A percentile compares a stretch with the other conserved stretches of the same genome.
Evolutionary conservation across 2,888 invertebrate genomes (phyloP).

Genomic region (Octodonta nipae): DNA sequence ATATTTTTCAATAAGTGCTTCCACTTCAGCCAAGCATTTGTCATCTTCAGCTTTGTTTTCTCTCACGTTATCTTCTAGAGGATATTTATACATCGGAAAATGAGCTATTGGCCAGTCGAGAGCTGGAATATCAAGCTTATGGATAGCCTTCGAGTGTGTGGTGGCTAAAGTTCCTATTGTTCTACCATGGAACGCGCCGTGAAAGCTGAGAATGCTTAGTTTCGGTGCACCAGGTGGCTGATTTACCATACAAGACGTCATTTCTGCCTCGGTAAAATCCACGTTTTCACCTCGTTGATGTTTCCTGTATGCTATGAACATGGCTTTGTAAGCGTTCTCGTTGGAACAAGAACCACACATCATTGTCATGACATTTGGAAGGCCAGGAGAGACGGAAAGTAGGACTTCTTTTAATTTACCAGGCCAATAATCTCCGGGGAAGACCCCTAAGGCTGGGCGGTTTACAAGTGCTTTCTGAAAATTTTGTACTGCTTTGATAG

Average conservation of each 20-base stretch:
- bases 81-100: constrained; percentile 87
- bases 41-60: constrained; percentile 80
- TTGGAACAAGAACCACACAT: constrained; percentile 96
- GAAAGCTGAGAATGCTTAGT: constrained; percentile 71
- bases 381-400: constrained; percentile 47
- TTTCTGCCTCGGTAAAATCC: constrained; percentile 62
- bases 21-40: constrained; percentile 52
- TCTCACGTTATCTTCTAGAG: constrained; percentile 60
- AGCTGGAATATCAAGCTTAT: constrained; percentile 87
- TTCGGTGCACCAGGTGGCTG: constrained; percentile 74
- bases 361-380: constrained; percentile 81
- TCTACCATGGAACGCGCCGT: constrained; percentile 88
- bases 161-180: constrained; percentile 75
- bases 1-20: constrained; percentile 59
- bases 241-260: constrained; percentile 73
- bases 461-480: constrained; percentile 67
- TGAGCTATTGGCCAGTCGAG: constrained; percentile 92
- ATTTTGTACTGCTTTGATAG: too few species aligned
- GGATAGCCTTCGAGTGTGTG: constrained; percentile 90
- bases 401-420: constrained; percentile 59
- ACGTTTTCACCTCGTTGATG: constrained; percentile 59
- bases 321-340: constrained; percentile 91
- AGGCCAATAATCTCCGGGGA: constrained; percentile 83
- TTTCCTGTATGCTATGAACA: constrained; percentile 74
- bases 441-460: constrained; percentile 87